Base-by-base conservation (phyloP, 2,888 invertebrate genomes). In the Ophion costatus region DNA sequence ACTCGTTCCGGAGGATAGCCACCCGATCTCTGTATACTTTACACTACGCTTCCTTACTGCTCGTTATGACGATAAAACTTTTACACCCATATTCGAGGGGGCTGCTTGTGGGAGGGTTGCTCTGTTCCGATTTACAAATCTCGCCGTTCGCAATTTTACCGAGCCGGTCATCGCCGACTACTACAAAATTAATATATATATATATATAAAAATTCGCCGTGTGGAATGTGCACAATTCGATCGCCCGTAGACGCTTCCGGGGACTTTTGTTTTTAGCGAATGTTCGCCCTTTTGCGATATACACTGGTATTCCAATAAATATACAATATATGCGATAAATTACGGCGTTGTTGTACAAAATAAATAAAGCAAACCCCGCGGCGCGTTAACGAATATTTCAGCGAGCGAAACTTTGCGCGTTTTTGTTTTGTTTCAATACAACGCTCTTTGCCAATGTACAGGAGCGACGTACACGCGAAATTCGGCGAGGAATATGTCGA, bases 41-140 rank as follows among this genome's bases (percentile, higher is more conserved):
- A 88, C 85, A 90, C 88, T 88, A 80, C 76, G 69, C 73, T 87
- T 88, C 66, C 75, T 85, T 86, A 80, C 83, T 76, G 78, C 88
- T 88, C 88, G 89, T 91, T 91, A 90, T 91, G 86, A 89, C 81
- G 88, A 89, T 91, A 91, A 91, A 91, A 91, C 84, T 87, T 85
- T 87, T 87, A 84, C 85, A 82, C 84, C 87, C 71, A 83, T 79
- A 78, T 79, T 87, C 83, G 14, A 51, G 51, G 51, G 51, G 11
- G 10, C 10, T 42, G 11, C 14, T 45, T 51, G 5, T 51, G 33
- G 45, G 20, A 75, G 80, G 78, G 70, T 76, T 80, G 61, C 73
- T 67, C 76, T 80, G 79, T 87, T 81, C 85, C 67, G 67, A 83
- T 77, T 80, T 84, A 64, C 29, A 7, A 11, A 5, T 63, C 63